Evolutionary conservation across 2,888 invertebrate species (phyloP).

Genomic region (Tholera decimalis): DNA sequence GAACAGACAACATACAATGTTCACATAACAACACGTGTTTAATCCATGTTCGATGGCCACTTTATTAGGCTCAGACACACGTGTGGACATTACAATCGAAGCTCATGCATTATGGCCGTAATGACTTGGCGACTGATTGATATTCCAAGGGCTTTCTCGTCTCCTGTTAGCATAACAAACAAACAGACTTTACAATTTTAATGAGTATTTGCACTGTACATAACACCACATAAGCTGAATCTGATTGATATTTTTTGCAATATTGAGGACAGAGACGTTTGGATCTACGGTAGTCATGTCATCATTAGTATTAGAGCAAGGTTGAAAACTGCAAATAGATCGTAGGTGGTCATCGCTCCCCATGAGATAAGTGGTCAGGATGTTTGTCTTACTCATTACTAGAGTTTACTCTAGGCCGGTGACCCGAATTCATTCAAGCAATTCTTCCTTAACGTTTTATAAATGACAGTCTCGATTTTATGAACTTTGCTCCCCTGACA

Average conservation of each 20-base stretch:
- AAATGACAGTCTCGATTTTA: constrained; percentile 39
- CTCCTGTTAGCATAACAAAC: constrained; percentile 60
- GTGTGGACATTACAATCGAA: constrained; percentile 50
- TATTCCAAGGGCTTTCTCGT: constrained; percentile 67
- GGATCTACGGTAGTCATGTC: background rate
- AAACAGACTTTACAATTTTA: constrained; percentile 66
- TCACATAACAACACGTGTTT: constrained; percentile 48
- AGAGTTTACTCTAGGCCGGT: constrained; percentile 46
- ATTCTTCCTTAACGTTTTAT: constrained; percentile 43
- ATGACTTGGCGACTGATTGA: constrained; percentile 64
- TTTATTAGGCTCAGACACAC: constrained; percentile 42
- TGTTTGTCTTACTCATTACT: constrained; percentile 51
- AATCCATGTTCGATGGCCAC: constrained; percentile 26
- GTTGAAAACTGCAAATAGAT: constrained; percentile 33
- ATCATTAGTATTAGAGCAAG: constrained; percentile 31
- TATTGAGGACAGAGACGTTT: constrained; percentile 8
- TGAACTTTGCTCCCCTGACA: constrained; percentile 39
- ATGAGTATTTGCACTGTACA: constrained; percentile 54
- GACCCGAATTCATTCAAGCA: constrained; percentile 42
- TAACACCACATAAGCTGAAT: constrained; percentile 36
- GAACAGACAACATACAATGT: constrained; percentile 8
- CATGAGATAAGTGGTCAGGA: constrained; percentile 48
- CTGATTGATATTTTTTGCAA: constrained; percentile 30
- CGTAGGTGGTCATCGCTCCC: constrained; percentile 48
- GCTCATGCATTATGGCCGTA: constrained; percentile 59